phyloP scores from a whole-genome alignment of 1,140 invertebrate genomes.

The Zophobas atratus region DNA sequence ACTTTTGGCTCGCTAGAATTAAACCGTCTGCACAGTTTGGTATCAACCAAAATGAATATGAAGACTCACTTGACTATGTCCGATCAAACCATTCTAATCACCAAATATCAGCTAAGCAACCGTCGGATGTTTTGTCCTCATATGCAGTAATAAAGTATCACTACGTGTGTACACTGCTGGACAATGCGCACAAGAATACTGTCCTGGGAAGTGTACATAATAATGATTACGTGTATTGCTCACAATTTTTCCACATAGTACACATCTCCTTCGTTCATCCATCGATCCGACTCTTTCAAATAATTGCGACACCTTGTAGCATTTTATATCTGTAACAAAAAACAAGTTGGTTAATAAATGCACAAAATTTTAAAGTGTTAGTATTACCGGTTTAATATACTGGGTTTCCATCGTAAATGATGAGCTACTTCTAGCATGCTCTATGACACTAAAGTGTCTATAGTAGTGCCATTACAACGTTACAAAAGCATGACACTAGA shows the following conservation, averaged over 20 bases:
- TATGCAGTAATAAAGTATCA: conserved; percentile 76
- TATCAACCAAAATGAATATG: conserved; percentile 1
- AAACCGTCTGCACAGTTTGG: background rate
- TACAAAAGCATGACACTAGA: conserved; percentile 43
- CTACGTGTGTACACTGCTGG: conserved; percentile 77
- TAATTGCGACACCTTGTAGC: conserved; percentile 78
- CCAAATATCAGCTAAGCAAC: conserved; percentile 64
- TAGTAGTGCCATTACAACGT: conserved; percentile 37
- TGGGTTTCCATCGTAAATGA: conserved; percentile 25
- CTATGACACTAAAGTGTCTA: conserved; percentile 43
- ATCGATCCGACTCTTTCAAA: conserved; percentile 76
- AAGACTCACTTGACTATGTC: conserved; percentile 7
- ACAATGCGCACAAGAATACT: conserved; percentile 76
- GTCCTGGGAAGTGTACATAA: conserved; percentile 78
- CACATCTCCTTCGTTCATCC: conserved; percentile 76
- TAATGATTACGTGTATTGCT: conserved; percentile 79
- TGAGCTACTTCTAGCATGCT: conserved; percentile 51
- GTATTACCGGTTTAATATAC: conserved; percentile 50
- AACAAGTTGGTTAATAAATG: conserved; percentile 59
- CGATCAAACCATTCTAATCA: conserved; percentile 27
- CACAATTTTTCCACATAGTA: conserved; percentile 78
- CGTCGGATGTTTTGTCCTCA: conserved; percentile 75
- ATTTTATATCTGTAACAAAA: conserved; percentile 78
- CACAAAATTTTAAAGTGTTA: conserved; percentile 20
- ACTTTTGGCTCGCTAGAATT: conserved; percentile 15